phyloP scores from a whole-genome alignment of 2,888 invertebrate species.

The Ichneumoninae sp. region DNA sequence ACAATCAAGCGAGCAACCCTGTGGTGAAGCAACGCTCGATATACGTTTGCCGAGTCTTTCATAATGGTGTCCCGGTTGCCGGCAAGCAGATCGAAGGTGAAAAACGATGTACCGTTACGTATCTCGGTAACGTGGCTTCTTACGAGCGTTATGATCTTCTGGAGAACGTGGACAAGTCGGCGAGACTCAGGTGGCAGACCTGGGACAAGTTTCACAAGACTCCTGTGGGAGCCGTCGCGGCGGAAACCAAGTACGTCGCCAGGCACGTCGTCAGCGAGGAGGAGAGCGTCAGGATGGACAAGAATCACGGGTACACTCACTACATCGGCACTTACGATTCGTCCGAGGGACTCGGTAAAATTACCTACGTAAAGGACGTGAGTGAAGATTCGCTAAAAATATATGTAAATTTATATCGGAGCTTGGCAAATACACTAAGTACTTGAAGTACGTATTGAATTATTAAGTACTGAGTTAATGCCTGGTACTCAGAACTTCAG shows the following conservation, averaged over 20 bases:
- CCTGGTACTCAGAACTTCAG: no score
- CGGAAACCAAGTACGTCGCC: constrained; percentile 85
- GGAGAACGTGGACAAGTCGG: constrained; percentile 91
- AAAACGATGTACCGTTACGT: constrained; percentile 88
- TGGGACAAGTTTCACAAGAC: constrained; percentile 89
- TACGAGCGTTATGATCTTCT: constrained; percentile 89
- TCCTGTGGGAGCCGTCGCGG: constrained; percentile 88
- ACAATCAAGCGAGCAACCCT: constrained; percentile 71
- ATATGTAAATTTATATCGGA: neutral
- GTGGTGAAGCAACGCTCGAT: constrained; percentile 78
- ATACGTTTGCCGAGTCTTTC: constrained; percentile 90
- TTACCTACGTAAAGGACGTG: constrained; percentile 88
- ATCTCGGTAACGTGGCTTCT: constrained; percentile 86
- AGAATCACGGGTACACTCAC: constrained; percentile 84
- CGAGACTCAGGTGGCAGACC: constrained; percentile 90
- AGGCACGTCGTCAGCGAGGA: constrained; percentile 81
- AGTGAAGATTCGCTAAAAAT: constrained; percentile 60
- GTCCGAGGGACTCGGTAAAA: constrained; percentile 88
- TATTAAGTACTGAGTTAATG: no score
- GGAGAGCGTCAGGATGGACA: constrained; percentile 60
- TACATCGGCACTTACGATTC: constrained; percentile 89
- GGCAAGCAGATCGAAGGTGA: constrained; percentile 88
- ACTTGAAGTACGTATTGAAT: no score
- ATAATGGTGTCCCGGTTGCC: constrained; percentile 90
- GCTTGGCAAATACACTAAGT: no score